These are phyloP conservation scores for Microplitis deprimator DNA, from an alignment of 2,888 invertebrate genomes.

Conservation along the genomic window DNA sequence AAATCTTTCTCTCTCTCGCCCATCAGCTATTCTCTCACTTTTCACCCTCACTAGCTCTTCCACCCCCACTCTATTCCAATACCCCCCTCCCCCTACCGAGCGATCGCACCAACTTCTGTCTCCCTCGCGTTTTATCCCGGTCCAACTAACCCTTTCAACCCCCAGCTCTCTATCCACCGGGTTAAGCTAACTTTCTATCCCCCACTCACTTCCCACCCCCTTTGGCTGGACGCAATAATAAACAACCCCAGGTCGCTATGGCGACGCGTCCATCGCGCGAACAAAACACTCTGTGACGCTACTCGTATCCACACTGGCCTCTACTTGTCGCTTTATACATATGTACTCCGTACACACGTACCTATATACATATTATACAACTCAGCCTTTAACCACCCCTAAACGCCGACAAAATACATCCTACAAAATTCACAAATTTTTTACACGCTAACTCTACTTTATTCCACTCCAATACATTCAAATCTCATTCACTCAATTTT, in stretches of 20 bases:
- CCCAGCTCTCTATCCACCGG: slow-evolving; percentile 34
- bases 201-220: slow-evolving; percentile 49
- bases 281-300: slow-evolving; percentile 62
- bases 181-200: slow-evolving; percentile 42
- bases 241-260: slow-evolving; percentile 70
- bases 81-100: slow-evolving; percentile 40
- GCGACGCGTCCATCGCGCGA: slow-evolving; percentile 69
- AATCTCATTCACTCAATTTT: neutral
- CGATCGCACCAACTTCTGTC: slow-evolving; percentile 36
- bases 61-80: neutral
- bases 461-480: neutral
- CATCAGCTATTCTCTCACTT: slow-evolving; percentile 36
- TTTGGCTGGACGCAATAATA: slow-evolving; percentile 69
- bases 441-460: neutral
- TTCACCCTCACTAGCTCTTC: slow-evolving; percentile 32
- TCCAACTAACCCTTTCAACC: slow-evolving; percentile 29
- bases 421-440: neutral
- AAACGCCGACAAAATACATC: slow-evolving; percentile 17
- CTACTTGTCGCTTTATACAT: slow-evolving; percentile 36
- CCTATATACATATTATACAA: slow-evolving; percentile 5
- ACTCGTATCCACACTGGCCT: slow-evolving; percentile 29
- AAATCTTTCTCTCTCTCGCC: slow-evolving; percentile 38
- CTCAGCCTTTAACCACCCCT: slow-evolving; percentile 16
- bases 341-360: neutral
- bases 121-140: slow-evolving; percentile 27